Evolutionary conservation across 2,888 invertebrate genomes (phyloP).

Genomic region (Metallyticus violacea): DNA sequence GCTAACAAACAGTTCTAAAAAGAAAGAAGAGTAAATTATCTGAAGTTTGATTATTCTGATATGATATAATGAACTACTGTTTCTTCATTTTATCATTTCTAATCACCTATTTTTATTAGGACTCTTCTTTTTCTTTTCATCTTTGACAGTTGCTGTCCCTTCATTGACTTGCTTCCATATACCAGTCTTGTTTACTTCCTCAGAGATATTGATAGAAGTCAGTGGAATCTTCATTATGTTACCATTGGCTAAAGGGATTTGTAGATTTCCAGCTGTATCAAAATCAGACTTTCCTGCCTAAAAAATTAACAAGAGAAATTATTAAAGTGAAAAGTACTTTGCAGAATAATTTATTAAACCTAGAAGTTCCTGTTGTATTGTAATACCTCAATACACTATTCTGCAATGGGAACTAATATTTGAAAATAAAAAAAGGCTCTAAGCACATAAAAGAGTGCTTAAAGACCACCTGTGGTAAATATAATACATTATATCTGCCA

Average conservation of each 20-base stretch:
- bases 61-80: background rate
- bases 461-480: no score
- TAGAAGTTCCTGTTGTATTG: no score
- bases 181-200: slow-evolving; percentile 89
- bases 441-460: no score
- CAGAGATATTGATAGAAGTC: slow-evolving; percentile 83
- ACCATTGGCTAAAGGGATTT: slow-evolving; percentile 84
- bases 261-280: slow-evolving; percentile 60
- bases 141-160: slow-evolving; percentile 56
- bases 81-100: background rate
- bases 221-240: slow-evolving; percentile 87
- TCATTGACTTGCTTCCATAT: slow-evolving; percentile 92
- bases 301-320: background rate
- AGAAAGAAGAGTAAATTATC: background rate
- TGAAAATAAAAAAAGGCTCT: no score
- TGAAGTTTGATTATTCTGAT: background rate
- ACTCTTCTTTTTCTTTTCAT: slow-evolving; percentile 47
- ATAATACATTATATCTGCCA: no score
- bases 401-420: no score
- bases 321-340: background rate
- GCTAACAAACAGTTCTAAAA: background rate
- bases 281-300: slow-evolving; percentile 43
- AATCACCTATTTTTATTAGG: slow-evolving; percentile 40
- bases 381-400: no score
- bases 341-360: background rate